Percentiles rank a stretch among this genome's conserved stretches.
These are phyloP conservation scores for Ataeniobius toweri DNA, from an alignment of 2,797 vertebrate species.

Conservation along the genomic window DNA sequence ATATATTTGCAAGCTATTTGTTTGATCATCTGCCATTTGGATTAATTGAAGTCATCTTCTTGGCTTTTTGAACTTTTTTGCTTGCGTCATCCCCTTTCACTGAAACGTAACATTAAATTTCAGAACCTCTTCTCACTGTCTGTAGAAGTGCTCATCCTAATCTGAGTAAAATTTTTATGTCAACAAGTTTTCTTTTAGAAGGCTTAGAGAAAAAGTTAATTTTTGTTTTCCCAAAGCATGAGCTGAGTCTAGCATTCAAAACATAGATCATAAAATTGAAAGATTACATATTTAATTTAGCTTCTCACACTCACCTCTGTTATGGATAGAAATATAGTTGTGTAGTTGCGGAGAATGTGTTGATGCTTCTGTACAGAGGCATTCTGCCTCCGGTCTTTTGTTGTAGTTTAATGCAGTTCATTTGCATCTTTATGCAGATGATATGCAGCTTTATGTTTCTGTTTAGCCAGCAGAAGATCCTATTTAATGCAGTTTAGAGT, in stretches of 20 bases:
- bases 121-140: neutral
- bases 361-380: neutral
- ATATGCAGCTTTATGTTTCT: conserved; percentile 1
- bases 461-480: neutral
- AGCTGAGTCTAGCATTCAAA: neutral
- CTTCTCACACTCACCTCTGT: neutral
- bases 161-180: neutral
- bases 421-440: neutral
- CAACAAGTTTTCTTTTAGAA: neutral
- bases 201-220: neutral
- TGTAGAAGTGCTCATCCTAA: neutral
- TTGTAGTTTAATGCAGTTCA: neutral
- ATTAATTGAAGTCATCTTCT: neutral
- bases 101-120: neutral
- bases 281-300: neutral
- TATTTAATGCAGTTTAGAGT: too few species aligned
- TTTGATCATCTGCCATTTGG: neutral
- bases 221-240: neutral
- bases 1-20: neutral
- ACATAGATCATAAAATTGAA: conserved; percentile 8
- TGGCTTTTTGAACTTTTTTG: neutral
- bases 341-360: neutral
- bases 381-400: neutral
- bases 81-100: neutral
- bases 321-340: neutral